Base-by-base conservation (phyloP, 2,888 invertebrate species). In the Apodemia mormo region DNA sequence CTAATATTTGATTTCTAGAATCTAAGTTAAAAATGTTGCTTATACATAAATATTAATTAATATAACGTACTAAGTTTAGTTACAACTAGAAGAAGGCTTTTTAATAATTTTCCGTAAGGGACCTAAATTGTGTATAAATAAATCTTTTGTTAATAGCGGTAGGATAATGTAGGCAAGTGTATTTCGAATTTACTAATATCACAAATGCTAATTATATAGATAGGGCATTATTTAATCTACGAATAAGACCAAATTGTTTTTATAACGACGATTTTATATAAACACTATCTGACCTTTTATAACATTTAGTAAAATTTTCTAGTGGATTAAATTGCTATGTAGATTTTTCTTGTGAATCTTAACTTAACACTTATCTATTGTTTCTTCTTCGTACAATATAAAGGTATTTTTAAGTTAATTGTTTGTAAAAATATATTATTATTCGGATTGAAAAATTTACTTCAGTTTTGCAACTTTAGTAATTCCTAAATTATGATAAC, bases 321-420 rank as follows among this genome's bases (percentile, higher is more conserved):
- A 68, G 69, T 72, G 73, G 74, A 61, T 71, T 73, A 61, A 64
- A 71, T 73, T 74, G 70, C 69, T 72, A 64, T 65, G 70, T 73
- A 73, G 72, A 68, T 68, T 71, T 70, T 73, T 45, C 67, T 71
- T 67, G 64, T 70, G 61, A 61, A 52, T 68, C 64, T 69, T 29
- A 68, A 43, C n/a, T 66, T 12, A 68, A 68, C 67, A 65, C 70
- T 70, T 69, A 68, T 65, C 67, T 68, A 30, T 71, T 52, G n/a
- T 29, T 54, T 14, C 30, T 29, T 37, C 4, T 54, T 70, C 9
- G 12, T n/a, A 58, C 58, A 37, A 52, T 22, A 64, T 40, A 64
- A 30, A 66, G 14, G 58, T 67, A 64, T 58, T 43, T 68, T 68
- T 64, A 61, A 65, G 56, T 52, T 22, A 22, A 22, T 49, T 45